These are phyloP conservation scores for Cerastis rubricosa DNA, from an alignment of 2,888 invertebrate genomes.

Conservation along the genomic window DNA sequence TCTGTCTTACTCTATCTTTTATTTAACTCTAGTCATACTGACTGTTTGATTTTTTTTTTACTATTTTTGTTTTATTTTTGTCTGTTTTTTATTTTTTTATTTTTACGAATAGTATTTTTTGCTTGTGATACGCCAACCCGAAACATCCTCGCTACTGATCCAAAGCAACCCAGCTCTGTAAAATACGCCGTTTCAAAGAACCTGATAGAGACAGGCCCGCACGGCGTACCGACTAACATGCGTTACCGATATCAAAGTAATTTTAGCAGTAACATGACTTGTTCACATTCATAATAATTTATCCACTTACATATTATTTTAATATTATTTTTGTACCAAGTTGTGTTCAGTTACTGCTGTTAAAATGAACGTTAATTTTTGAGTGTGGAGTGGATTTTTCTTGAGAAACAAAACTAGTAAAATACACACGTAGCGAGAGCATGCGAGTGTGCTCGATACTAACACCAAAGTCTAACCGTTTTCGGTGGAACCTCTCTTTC, in stretches of 20 bases:
- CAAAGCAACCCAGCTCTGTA: constrained; percentile 83
- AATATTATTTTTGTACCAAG: constrained; percentile 75
- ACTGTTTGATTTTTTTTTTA: constrained; percentile 88
- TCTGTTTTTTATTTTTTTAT: constrained; percentile 78
- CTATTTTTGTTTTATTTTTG: constrained; percentile 76
- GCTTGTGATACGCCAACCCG: constrained; percentile 90
- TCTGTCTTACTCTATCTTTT: constrained; percentile 88
- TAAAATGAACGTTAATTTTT: constrained; percentile 79
- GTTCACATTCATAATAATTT: constrained; percentile 66
- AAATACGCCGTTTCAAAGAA: constrained; percentile 72
- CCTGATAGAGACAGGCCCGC: constrained; percentile 73
- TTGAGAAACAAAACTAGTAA: constrained; percentile 70
- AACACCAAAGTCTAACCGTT: constrained; percentile 78
- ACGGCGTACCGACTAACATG: constrained; percentile 83
- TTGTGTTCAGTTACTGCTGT: constrained; percentile 87
- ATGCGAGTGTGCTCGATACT: constrained; percentile 86
- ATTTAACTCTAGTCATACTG: constrained; percentile 89
- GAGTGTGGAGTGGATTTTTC: constrained; percentile 90
- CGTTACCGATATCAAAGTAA: constrained; percentile 78
- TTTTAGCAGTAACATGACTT: constrained; percentile 82
- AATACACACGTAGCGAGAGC: constrained; percentile 80
- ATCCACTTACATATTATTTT: constrained; percentile 76
- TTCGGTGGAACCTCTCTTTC: constrained; percentile 83
- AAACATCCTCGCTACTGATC: constrained; percentile 86
- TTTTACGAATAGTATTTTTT: constrained; percentile 87